These are phyloP conservation scores for Eretmocerus hayati DNA, from an alignment of 2,888 invertebrate species.

Conservation along the genomic window DNA sequence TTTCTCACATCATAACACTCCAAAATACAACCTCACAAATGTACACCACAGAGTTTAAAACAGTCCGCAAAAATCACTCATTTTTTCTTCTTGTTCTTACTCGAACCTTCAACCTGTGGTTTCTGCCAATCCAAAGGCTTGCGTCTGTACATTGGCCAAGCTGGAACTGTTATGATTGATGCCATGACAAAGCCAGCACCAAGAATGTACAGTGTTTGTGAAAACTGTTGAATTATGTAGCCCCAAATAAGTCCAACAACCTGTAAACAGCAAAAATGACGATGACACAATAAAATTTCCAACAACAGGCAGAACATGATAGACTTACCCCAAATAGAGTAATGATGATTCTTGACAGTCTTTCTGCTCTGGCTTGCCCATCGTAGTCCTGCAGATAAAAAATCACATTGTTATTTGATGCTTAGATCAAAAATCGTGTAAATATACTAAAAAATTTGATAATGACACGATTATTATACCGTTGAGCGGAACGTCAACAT, in stretches of 20 bases:
- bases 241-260: conserved; percentile 87
- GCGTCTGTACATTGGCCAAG: conserved; percentile 92
- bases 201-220: conserved; percentile 87
- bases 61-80: too few relatives aligned
- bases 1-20: too few relatives aligned
- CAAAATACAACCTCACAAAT: too few relatives aligned
- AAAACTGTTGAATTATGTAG: conserved; percentile 90
- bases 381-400: conserved; percentile 66
- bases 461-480: too few relatives aligned
- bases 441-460: background rate
- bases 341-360: conserved; percentile 81
- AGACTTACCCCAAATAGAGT: conserved; percentile 73
- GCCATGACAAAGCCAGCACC: conserved; percentile 86
- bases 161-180: conserved; percentile 82
- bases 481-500: too few relatives aligned
- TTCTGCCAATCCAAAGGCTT: conserved; percentile 89
- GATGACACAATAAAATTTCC: background rate
- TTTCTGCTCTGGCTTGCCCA: conserved; percentile 85
- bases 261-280: conserved; percentile 38
- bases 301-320: background rate
- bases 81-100: conserved; percentile 50
- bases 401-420: background rate
- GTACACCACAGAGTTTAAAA: too few relatives aligned
- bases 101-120: conserved; percentile 47
- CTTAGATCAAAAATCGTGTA: background rate